Base-by-base conservation (phyloP, 2,797 vertebrate species). In the Otolemur crassicaudatus region DNA sequence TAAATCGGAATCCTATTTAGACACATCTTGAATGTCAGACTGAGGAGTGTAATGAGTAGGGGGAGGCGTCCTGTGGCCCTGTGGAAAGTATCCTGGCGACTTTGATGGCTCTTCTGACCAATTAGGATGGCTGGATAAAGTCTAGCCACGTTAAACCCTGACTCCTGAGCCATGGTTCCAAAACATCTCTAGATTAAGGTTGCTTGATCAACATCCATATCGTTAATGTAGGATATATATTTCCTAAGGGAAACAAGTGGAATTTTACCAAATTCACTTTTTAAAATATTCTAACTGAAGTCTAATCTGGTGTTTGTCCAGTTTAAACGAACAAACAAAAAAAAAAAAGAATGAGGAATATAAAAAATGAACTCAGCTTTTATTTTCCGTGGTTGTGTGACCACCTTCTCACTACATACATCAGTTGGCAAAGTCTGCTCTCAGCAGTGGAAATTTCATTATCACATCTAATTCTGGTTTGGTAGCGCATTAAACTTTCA, bases 401-500 rank as follows among this genome's bases (percentile, higher is more conserved):
- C 85, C 96, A 97, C 87, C 96, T 98, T 99, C 98, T 98, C 98
- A 98, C 98, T 98, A 97, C 97, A 98, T 98, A 97, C 90, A 98
- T 98, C 98, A 98, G 97, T 98, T 98, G 98, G 94, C 96, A 93
- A 97, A 98, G 96, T 96, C 97, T 97, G 69, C 95, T 98, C 98
- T 98, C 98, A 98, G 97, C 97, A 97, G 97, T 98, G 97, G 97
- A 98, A 98, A 99, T 98, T 99, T 98, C 98, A 99, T 99, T 98
- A 98, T 98, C 98, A 98, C 98, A 98, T 99, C 98, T 99, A 98
- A 98, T 98, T 98, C 97, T 98, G 98, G 97, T 98, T 98, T 98
- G 98, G 95, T 98, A 98, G 96, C 97, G 98, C 96, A 98, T 98
- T 98, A 98, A 98, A 98, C 97, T 98, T 98, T 98, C 97, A 97